Evolutionary conservation across 2,888 invertebrate species (phyloP), one percentile per base, ranked within the genome.

Genomic region (Chymomyza amoena): DNA sequence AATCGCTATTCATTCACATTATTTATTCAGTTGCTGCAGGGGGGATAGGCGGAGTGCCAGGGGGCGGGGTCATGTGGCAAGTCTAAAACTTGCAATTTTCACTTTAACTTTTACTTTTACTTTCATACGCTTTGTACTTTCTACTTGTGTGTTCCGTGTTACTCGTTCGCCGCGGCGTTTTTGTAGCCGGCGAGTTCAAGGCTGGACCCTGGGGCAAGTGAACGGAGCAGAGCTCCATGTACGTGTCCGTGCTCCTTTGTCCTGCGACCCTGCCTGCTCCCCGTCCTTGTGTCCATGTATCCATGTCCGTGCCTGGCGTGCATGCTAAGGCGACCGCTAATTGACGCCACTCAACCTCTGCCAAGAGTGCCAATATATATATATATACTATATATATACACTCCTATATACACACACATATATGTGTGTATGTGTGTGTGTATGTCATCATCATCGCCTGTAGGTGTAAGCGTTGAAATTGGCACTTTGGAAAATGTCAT

Each of bases 171-270:
- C n/a, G n/a, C n/a, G n/a, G n/a, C n/a, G n/a, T n/a, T n/a, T 32
- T 83, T 74, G 67, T 10, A 4, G 73, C 84, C 84, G 86, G 76
- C 78, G 86, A 83, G 83, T 83, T 83, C 88, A 83, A 87, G 83
- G 80, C 68, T 80, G 77, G 71, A 45, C 39, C 39, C 39, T 13
- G 39, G 39, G 39, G 39, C 13, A 45, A 45, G 13, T 45, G 39
- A 45, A 39, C 39, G 39, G 39, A 32, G 1, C 32, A 7, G 6
- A 45, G 39, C 39, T 13, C 39, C 13, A 7, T 45, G 39, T 45
- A 10, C 13, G 39, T 45, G 39, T 45, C 25, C 25, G 25, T 25
- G 25, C 25, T n/a, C n/a, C 4, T 25, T 25, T 25, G 25, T 25
- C 25, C 25, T n/a, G n/a, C n/a, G n/a, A n/a, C n/a, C n/a, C n/a